Evolutionary conservation across 2,888 invertebrate genomes (phyloP).

Genomic region (Meteorus colon): DNA sequence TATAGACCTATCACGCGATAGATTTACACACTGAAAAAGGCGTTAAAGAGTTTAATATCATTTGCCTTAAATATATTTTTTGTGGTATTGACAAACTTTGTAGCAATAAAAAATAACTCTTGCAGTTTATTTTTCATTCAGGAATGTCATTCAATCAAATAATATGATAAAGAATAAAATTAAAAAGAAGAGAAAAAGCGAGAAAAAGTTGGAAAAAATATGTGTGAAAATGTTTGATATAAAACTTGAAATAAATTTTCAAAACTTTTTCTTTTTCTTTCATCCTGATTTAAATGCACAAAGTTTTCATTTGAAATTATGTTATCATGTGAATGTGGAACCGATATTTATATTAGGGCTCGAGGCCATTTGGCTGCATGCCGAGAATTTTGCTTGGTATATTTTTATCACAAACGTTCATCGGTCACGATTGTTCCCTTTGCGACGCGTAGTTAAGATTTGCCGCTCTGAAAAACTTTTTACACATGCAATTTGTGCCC

Average conservation of each 20-base stretch:
- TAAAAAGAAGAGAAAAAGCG: no score
- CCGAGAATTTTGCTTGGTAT: constrained; percentile 67
- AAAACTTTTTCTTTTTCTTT: background rate
- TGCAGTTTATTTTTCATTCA: background rate
- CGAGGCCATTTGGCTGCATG: constrained; percentile 64
- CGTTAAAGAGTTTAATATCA: constrained; percentile 25
- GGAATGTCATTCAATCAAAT: background rate
- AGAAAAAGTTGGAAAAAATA: background rate
- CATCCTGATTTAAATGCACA: constrained; percentile 4
- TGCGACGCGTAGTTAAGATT: constrained; percentile 28
- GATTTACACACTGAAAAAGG: constrained; percentile 28
- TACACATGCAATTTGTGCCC: constrained; percentile 26
- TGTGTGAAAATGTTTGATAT: background rate
- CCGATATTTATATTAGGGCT: constrained; percentile 51
- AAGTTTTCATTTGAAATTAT: constrained; percentile 54
- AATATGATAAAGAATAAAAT: background rate
- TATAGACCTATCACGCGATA: background rate
- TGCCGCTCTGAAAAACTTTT: constrained; percentile 36
- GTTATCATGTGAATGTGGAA: constrained; percentile 59
- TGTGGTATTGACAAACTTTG: background rate
- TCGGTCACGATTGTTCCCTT: constrained; percentile 46
- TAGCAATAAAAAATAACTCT: background rate
- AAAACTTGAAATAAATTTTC: constrained; percentile 9
- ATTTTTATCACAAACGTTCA: constrained; percentile 62
- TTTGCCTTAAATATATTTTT: constrained; percentile 7